A percentile compares a stretch with the other conserved stretches of the same genome.
Evolutionary conservation across 64 coral and sea anemone genomes (phyloP).

Genomic region (Stylophora pistillata): DNA sequence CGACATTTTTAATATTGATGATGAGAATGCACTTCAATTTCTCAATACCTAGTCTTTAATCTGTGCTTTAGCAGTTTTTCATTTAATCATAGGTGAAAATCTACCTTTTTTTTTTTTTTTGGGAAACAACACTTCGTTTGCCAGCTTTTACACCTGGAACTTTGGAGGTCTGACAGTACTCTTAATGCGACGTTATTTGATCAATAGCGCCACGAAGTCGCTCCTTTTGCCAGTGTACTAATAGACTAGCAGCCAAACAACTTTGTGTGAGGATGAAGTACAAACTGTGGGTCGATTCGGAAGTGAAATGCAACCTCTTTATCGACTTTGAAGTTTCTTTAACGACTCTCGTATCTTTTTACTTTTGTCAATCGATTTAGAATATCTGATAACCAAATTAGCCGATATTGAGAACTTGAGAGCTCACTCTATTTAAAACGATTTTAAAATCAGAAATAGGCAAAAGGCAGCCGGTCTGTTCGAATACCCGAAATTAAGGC

Average conservation of each 20-base stretch:
- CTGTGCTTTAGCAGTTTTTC: background rate
- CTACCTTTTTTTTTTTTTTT: background rate
- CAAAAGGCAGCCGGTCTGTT: background rate
- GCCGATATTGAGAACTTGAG: conserved; percentile 40
- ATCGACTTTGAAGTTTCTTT: conserved; percentile 38
- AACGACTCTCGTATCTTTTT: conserved; percentile 42
- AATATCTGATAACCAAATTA: conserved; percentile 42
- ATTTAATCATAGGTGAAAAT: background rate
- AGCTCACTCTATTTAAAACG: background rate
- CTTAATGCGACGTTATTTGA: background rate
- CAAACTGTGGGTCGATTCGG: conserved; percentile 18
- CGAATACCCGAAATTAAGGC: background rate
- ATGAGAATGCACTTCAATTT: background rate
- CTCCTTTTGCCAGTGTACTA: conserved; percentile 1
- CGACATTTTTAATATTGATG: background rate
- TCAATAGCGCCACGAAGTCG: conserved; percentile 1
- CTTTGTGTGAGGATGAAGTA: background rate
- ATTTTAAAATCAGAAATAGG: conserved; percentile 17
- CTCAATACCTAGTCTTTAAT: background rate
- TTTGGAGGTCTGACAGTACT: background rate
- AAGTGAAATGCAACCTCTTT: conserved; percentile 26
- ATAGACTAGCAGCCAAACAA: background rate
- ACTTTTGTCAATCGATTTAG: conserved; percentile 29
- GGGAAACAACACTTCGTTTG: background rate
- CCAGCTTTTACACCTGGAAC: background rate